Base-by-base conservation (phyloP, 2,888 invertebrate species). In the Lomographa bimaculata region DNA sequence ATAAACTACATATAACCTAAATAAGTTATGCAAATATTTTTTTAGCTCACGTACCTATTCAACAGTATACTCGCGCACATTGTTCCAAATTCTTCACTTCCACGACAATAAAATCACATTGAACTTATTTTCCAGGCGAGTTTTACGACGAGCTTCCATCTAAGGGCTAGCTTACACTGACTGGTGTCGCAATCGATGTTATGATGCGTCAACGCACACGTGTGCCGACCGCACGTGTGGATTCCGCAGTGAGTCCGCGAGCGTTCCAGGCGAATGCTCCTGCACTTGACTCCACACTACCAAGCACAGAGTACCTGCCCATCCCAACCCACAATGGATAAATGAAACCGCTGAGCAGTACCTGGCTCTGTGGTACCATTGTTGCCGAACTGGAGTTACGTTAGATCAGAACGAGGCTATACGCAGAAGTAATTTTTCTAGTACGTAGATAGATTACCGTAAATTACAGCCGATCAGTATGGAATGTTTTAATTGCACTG, bases 241-340 rank as follows among this genome's bases (percentile, higher is more conserved):
- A 69, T 62, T 72, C 71, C 72, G 67, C 73, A 73, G 77, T 84
- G 85, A 80, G 70, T 62, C 56, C 55, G 54, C 48, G 50, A 52
- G 53, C 77, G 87, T 87, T 87, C 85, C 87, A 83, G 79, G 52
- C 81, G 71, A 72, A 57, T 68, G 84, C 67, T 77, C 83, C 82
- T 81, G 80, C 85, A 85, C 86, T 83, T 85, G 84, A 86, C 82
- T 84, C 78, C 66, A 62, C n/a, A n/a, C n/a, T n/a, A n/a, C n/a
- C n/a, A n/a, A n/a, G n/a, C 60, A 50, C 54, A 54, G 46, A 65
- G 24, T 27, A 68, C 81, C 68, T 68, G 71, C 83, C 85, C 84
- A 83, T 75, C 80, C 80, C 14, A 14, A 68, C 67, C 37, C 52
- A 83, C 79, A 86, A 83, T 80, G 60, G 60, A 50, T 74, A 73